phyloP scores from a whole-genome alignment of 2,888 invertebrate genomes.

The Pammene fasciana region DNA sequence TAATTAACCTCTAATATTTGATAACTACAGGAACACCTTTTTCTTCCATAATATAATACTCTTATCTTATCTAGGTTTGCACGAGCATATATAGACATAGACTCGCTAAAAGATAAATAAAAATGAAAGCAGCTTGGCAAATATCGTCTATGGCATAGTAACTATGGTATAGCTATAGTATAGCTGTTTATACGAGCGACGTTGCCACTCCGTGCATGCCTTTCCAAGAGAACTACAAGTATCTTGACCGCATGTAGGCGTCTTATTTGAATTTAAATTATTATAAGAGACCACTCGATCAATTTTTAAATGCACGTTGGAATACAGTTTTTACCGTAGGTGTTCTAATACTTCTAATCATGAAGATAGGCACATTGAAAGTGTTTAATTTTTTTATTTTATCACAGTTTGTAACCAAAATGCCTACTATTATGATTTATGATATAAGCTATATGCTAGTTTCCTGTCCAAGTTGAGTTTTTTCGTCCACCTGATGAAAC shows the following conservation, averaged over 20 bases:
- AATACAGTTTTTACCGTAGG: conserved; percentile 18
- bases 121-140: conserved; percentile 39
- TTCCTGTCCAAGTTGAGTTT: too few species aligned
- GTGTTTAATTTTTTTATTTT: too few species aligned
- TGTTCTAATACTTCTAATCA: conserved; percentile 6
- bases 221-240: conserved; percentile 34
- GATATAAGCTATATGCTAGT: too few species aligned
- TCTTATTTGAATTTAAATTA: conserved; percentile 40
- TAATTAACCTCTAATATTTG: too few species aligned
- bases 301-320: conserved; percentile 34
- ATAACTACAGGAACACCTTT: neutral
- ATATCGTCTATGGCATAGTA: conserved; percentile 36
- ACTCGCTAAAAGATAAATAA: conserved; percentile 8
- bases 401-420: too few species aligned
- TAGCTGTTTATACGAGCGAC: conserved; percentile 36
- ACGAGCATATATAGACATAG: too few species aligned
- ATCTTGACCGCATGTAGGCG: conserved; percentile 42
- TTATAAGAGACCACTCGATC: conserved; percentile 38
- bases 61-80: neutral
- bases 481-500: too few species aligned
- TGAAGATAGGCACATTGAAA: neutral
- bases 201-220: conserved; percentile 39
- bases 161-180: conserved; percentile 13
- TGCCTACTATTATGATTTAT: too few species aligned
- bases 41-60: neutral